Base-by-base conservation (phyloP, 92 coral and sea anemone species). In the Palythoa heliodiscus region DNA sequence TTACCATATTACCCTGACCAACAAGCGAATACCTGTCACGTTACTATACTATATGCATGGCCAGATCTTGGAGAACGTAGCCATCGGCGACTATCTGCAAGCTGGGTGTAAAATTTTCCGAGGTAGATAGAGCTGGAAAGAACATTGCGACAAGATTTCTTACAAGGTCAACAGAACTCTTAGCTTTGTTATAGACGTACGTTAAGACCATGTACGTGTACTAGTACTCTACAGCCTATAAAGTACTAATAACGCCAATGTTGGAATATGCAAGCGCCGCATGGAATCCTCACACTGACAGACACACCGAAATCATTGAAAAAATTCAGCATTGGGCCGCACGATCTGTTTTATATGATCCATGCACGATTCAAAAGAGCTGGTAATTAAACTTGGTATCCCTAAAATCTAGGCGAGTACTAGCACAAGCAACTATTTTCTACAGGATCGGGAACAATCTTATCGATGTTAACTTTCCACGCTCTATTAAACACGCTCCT, bases 401-500 rank as follows among this genome's bases (percentile, higher is more conserved):
- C 1, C 35, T 29, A 29, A 1, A 29, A 29, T 29, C 35, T 29
- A 29, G 35, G 1, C 1, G 35, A 29, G 1, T 29, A 29, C 35
- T 29, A 1, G 35, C 1, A 29, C 1, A 1, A 29, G 35, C 35
- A 29, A 29, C 35, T 29, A 29, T 29, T 29, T 29, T 29, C 35
- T 29, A 29, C 35, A 29, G 1, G 35, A 29, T 29, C 35, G 1
- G 1, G 1, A 29, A 29, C 35, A 29, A 29, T 29, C 35, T 29
- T 0, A 1, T 29, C 35, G 35, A 29, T 29, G 1, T 61, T 38
- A 72, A 53, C 0, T 2, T 86, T 43, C 85, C 85, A 35, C 53
- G n/a, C 14, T 86, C 77, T 73, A 55, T 78, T 57, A n/a, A 87
- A 47, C 43, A 25, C 20, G 35, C 89, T 52, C 29, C 74, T 11